Base-by-base conservation (phyloP, 1,140 invertebrate genomes). In the Spodoptera frugiperda region DNA sequence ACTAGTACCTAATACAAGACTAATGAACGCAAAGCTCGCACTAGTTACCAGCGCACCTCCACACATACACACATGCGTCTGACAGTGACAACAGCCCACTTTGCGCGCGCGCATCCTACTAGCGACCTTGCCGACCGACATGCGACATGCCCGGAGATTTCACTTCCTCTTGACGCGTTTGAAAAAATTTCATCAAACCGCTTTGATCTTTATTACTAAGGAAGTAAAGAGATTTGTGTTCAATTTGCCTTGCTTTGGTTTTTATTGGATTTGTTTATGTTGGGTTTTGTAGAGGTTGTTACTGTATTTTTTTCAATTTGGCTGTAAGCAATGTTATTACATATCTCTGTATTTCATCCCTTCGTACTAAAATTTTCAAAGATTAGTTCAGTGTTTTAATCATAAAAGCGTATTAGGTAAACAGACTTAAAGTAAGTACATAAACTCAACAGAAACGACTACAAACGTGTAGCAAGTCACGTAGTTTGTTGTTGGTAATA, bases 51-150 rank as follows among this genome's bases (percentile, higher is more conserved):
- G 11, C n/a, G 49, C 12, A 68, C 19, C 59, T 74, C 15, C 21
- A 73, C 30, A 77, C 63, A 76, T 65, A 71, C 59, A 72, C 33
- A 77, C 67, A 33, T 48, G 70, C 76, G 19, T 75, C 53, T 67
- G 76, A 72, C 78, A 77, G 81, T 75, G 82, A 80, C 77, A 75
- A 82, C 84, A 86, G 87, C 88, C 88, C 89, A 90, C 83, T 90
- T 39, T 89, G 86, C 81, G 81, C 83, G 86, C 81, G 81, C 83
- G 84, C 88, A 91, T 91, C 89, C 89, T 91, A 87, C 84, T 88
- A 11, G 84, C 82, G 86, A 87, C 89, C 89, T 91, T 89, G 87
- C 86, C 84, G 88, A 80, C 89, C 81, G 80, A 91, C 89, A 89
- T 89, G 84, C 84, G 78, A 77, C 82, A 67, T 55, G 54, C 17